Percentiles rank a stretch among this genome's conserved stretches.
phyloP scores from a whole-genome alignment of 2,888 invertebrate species.

The Liodrosophila aerea region DNA sequence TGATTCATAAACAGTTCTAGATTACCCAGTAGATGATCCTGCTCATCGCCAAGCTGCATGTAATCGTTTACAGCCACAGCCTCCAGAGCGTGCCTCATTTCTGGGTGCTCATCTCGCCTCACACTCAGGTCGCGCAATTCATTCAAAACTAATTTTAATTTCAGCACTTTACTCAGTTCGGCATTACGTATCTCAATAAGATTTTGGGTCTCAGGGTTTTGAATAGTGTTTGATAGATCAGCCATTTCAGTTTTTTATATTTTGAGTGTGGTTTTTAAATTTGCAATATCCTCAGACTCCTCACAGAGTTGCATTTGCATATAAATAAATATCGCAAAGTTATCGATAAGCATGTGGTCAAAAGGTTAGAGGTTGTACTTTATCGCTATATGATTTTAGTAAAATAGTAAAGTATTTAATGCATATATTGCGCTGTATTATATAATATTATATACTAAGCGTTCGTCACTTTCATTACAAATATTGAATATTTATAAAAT shows the following conservation, averaged over 20 bases:
- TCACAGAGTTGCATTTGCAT: no score
- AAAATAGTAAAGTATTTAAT: no score
- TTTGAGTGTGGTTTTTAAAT: neutral
- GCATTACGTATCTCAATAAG: slow-evolving; percentile 57
- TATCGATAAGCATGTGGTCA: no score
- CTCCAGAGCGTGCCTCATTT: slow-evolving; percentile 56
- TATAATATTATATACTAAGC: no score
- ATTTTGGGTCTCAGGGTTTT: slow-evolving; percentile 66
- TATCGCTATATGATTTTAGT: no score
- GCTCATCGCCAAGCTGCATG: slow-evolving; percentile 46
- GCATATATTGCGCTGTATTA: no score
- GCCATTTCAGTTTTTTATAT: slow-evolving; percentile 12
- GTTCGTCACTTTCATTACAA: no score
- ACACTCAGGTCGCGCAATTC: slow-evolving; percentile 53
- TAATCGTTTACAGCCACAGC: slow-evolving; percentile 58
- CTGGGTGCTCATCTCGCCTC: slow-evolving; percentile 30
- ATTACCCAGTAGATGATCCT: slow-evolving; percentile 55
- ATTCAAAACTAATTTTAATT: slow-evolving; percentile 69
- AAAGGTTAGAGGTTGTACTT: no score
- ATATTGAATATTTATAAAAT: no score
- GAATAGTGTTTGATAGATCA: slow-evolving; percentile 59
- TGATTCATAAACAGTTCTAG: neutral
- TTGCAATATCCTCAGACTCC: neutral
- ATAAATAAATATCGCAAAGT: no score
- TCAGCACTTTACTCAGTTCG: slow-evolving; percentile 68